Evolutionary conservation across 2,888 invertebrate genomes (phyloP), one percentile per base, ranked within the genome.

Genomic region (Kuschelorhynchus macadamiae): DNA sequence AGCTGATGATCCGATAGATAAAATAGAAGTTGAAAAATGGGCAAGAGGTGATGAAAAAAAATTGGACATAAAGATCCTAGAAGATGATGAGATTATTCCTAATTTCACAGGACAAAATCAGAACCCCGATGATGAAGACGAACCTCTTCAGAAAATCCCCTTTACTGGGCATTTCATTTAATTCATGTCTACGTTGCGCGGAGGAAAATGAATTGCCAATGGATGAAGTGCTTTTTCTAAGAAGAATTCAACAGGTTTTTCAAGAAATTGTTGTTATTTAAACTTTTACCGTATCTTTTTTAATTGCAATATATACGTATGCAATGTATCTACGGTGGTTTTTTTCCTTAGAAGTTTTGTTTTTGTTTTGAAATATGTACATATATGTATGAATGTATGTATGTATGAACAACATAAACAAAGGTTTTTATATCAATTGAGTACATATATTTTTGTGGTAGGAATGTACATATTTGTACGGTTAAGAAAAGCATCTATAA

Each of bases 41-140:
- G 36, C 47, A 42, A 56, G 21, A 36, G 42, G 41, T 41, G 47
- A 59, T 47, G 49, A 18, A 18, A 33, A 47, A 25, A 47, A 47
- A 49, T 33, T 47, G 5, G 30, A 49, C 12, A 59, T 33, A n/a
- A 36, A 59, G 4, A 16, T 59, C 33, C 36, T 47, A 49, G 47
- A 47, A 33, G 59, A 42, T 46, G 44, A 57, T 16, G 57, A 46
- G 11, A 57, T 57, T 16, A 30, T 21, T 32, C 44, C 44, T n/a
- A 21, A 25, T 33, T 7, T 57, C 5, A 57, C 30, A 20, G 25
- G 21, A 42, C 11, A 46, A 25, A 57, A 57, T 44, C 25, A 57
- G 11, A 57, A 57, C 9, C 44, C 30, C n/a, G 57, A 57, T 57
- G 30, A 44, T 16, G 57, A 57, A 44, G 57, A 33, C 25, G 44